Base-by-base conservation (phyloP, 1,140 invertebrate species). In the Melitaea cinxia region DNA sequence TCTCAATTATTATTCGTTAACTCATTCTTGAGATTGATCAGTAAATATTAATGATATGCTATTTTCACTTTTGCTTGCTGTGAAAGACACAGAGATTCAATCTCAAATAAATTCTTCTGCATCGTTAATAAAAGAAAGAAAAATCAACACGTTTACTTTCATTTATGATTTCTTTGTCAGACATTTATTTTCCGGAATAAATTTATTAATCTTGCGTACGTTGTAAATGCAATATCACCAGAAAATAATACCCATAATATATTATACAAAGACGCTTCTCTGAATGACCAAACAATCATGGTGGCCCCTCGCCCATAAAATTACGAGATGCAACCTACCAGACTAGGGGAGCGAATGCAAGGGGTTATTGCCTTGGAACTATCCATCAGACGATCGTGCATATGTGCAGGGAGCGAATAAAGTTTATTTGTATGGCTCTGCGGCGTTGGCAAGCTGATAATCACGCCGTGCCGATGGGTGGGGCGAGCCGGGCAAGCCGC, bases 331-430 rank as follows among this genome's bases (percentile, higher is more conserved):
- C 70, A 78, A 57, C n/a, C n/a, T n/a, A n/a, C 60, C 79, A 78
- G 73, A 77, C 80, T 74, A 77, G 82, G 85, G 88, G 83, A 84
- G 76, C 82, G 70, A 75, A 69, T 80, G 80, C 78, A 81, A 81
- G 81, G 84, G 85, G 88, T 88, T 90, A 90, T 86, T 88, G 85
- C 85, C 83, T 82, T 77, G 77, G 70, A 68, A 74, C 75, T 82
- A 81, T 77, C 78, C 72, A 84, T 86, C 77, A 81, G 77, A 68
- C 73, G 68, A 68, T 65, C 68, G 67, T 82, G 80, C 82, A 83
- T 83, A 80, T 85, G 78, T 77, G 77, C 73, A 83, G 82, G 83
- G 83, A 85, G 83, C 81, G 85, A 90, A 89, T 88, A 87, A 89
- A 85, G 75, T 89, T 90, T 88, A 90, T 89, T 89, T 88, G 83